Evolutionary conservation across 2,113 vertebrate species (phyloP).

Genomic region (Cynocephalus volans): DNA sequence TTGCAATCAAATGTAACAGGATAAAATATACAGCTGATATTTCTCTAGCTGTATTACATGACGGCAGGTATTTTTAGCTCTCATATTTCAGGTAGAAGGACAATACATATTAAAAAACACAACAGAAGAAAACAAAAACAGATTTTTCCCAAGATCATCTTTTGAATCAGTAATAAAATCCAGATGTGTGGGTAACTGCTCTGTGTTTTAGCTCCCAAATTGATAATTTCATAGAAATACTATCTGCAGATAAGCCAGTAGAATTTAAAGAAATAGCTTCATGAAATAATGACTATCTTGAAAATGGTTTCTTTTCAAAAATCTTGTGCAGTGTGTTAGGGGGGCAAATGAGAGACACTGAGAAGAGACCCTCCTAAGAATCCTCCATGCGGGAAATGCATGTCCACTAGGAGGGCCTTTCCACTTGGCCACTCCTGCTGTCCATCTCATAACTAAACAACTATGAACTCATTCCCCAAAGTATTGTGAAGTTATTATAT

Average conservation of each 20-base stretch:
- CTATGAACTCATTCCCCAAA: background rate
- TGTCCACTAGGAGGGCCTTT: fast-evolving
- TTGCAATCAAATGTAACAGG: background rate
- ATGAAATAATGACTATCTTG: background rate
- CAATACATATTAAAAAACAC: background rate
- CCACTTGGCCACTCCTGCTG: fast-evolving
- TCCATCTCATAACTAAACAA: too few species aligned
- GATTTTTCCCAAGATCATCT: background rate
- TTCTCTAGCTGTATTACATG: background rate
- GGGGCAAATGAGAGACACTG: background rate
- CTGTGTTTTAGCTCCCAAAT: background rate
- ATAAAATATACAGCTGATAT: background rate
- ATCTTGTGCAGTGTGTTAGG: background rate
- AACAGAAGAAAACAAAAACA: too few species aligned
- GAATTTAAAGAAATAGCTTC: background rate
- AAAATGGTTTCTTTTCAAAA: background rate
- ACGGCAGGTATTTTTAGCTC: background rate
- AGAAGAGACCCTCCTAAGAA: background rate
- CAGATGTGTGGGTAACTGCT: background rate
- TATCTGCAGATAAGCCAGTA: background rate
- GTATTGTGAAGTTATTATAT: background rate
- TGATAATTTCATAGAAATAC: background rate
- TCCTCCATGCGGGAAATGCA: background rate
- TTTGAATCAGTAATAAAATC: background rate
- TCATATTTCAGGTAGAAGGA: background rate